A percentile compares a stretch with the other conserved stretches of the same genome.
phyloP scores from a whole-genome alignment of 2,888 invertebrate species.

The Lasioglossum morio region DNA sequence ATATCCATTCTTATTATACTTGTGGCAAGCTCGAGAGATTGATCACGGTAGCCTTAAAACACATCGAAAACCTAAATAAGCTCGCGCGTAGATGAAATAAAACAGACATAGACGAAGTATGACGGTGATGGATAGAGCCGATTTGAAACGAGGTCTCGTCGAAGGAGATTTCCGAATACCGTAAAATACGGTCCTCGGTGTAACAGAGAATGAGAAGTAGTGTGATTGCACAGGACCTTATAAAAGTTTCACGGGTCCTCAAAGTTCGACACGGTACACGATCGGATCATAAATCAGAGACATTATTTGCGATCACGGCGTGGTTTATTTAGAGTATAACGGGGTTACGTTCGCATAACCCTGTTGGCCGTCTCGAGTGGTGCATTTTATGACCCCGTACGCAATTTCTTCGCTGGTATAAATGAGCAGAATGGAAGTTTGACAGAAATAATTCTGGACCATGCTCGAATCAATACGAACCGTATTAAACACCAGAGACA shows the following conservation, averaged over 20 bases:
- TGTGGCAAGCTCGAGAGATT: slow-evolving; percentile 36
- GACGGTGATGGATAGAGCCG: slow-evolving; percentile 68
- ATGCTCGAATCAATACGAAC: neutral
- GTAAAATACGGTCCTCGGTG: slow-evolving; percentile 49
- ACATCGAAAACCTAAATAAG: slow-evolving; percentile 48
- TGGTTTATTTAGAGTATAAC: slow-evolving; percentile 54
- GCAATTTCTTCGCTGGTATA: neutral
- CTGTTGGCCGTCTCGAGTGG: slow-evolving; percentile 15
- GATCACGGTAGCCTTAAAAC: slow-evolving; percentile 36
- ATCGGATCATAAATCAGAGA: slow-evolving; percentile 79
- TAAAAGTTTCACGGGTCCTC: slow-evolving; percentile 79
- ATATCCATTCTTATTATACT: slow-evolving; percentile 51
- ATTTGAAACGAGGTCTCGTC: slow-evolving; percentile 46
- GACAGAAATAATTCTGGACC: neutral
- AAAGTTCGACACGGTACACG: slow-evolving; percentile 80
- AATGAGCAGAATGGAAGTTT: neutral
- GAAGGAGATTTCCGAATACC: slow-evolving; percentile 60
- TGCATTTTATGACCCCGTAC: slow-evolving; percentile 41
- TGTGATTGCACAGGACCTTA: slow-evolving; percentile 72
- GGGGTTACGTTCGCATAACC: slow-evolving; percentile 48
- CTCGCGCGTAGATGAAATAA: slow-evolving; percentile 51
- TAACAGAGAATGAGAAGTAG: slow-evolving; percentile 23
- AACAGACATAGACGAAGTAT: slow-evolving; percentile 45
- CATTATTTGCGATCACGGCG: slow-evolving; percentile 71
- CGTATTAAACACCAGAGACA: neutral